Conservation (phyloP, 2,797 vertebrate species). For the Parotocinclus haroldoi region DNA sequence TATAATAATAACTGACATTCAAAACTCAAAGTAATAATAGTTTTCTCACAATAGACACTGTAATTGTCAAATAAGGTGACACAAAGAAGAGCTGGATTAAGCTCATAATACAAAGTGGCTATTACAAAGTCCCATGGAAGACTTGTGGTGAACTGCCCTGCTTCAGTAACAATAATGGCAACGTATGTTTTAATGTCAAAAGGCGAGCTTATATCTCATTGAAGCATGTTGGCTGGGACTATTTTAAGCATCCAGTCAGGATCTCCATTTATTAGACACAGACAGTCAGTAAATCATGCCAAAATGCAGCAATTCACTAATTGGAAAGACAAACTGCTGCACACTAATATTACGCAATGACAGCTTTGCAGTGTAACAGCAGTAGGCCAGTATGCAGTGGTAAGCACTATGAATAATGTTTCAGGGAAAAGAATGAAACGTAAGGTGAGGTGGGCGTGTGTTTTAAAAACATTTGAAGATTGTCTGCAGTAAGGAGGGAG, state of each 20-base stretch:
- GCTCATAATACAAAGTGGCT: slow-evolving; percentile 26
- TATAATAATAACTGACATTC: no score
- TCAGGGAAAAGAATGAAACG: not conserved
- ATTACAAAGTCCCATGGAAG: slow-evolving; percentile 57
- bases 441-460: not conserved
- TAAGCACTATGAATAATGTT: not conserved
- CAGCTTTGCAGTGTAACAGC: slow-evolving; percentile 23
- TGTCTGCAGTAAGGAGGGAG: slow-evolving; percentile 4
- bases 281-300: slow-evolving; percentile 68
- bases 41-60: no score
- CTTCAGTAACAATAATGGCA: slow-evolving; percentile 61
- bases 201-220: slow-evolving; percentile 64
- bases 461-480: not conserved
- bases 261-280: slow-evolving; percentile 61
- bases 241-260: slow-evolving; percentile 55
- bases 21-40: no score
- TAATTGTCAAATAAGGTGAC: slow-evolving; percentile 10
- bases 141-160: slow-evolving; percentile 5
- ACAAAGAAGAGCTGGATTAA: slow-evolving; percentile 20
- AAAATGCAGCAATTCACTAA: slow-evolving; percentile 68
- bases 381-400: not conserved
- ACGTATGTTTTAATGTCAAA: slow-evolving; percentile 65
- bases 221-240: slow-evolving; percentile 59
- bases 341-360: slow-evolving; percentile 42
- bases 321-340: slow-evolving; percentile 63